Base-by-base conservation (phyloP, 2,797 vertebrate species). In the Odontamblyopus rebecca region DNA sequence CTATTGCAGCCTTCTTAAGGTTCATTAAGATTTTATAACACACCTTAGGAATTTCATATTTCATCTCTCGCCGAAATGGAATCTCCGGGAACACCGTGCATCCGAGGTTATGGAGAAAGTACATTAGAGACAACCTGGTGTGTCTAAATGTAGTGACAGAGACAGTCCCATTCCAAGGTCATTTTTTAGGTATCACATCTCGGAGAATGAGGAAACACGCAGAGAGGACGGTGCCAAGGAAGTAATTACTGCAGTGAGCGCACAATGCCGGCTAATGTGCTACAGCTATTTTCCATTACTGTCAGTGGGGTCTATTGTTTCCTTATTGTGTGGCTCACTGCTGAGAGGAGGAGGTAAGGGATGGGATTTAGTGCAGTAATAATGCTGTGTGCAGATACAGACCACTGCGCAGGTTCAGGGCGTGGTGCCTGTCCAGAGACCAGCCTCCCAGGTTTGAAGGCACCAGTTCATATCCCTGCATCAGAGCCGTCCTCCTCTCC, bases 391-490 rank as follows among this genome's bases (percentile, higher is more conserved):
- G 48, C 35, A 53, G 23, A 35, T 61, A 85, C 95, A 95, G 90
- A 98, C 97, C 97, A 30, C 96, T 98, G 77, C 94, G 97, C 79
- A 96, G 93, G 91, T 98, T 98, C 88, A 99, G 91, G 86, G 96
- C 92, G 35, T 99, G 97, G 84, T 99, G 97, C 80, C 97, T 97
- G 91, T 98, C 96, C 89, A 99, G 92, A 35, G 96, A 96, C 97
- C 97, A 99, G 62, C 96, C 96, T 61, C 97, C 97, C 71, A 99
- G 93, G 89, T 97, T 96, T 62, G 97, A 97, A 77, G 96, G 95
- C 71, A 96, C 95, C 94, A 98, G 93, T 87, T 98, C 97, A 86
- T 97, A 98, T 54, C 96, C 97, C 88, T 98, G 97, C 89, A 99
- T 93, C 81, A 95, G 86, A 19, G 96, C 95, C 0, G 95, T 97